phyloP scores from a whole-genome alignment of 2,797 vertebrate species.

The Catostomus latipinnis region DNA sequence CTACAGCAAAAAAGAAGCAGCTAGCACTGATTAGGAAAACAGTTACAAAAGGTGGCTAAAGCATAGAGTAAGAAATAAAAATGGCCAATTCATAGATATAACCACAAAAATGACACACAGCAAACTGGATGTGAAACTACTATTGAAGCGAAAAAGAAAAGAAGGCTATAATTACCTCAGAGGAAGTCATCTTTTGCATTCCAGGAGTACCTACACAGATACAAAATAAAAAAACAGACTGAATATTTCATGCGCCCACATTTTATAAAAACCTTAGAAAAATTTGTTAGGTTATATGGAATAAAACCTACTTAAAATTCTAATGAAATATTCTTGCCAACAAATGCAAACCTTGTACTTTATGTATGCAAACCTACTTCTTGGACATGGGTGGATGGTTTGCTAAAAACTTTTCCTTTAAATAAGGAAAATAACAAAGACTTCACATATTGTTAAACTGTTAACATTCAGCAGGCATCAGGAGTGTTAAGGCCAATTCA shows the following conservation, averaged over 20 bases:
- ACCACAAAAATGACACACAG: background rate
- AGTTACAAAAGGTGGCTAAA: background rate
- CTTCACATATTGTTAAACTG: no score
- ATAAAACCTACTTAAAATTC: background rate
- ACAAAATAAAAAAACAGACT: background rate
- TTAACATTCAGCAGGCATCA: no score
- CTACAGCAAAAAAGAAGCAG: background rate
- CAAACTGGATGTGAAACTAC: background rate
- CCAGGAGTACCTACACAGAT: constrained; percentile 67
- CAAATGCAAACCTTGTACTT: background rate
- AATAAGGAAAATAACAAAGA: no score
- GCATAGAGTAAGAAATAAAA: background rate
- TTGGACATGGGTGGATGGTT: background rate
- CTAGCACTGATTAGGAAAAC: background rate
- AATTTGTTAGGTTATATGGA: background rate
- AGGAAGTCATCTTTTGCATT: constrained; percentile 65
- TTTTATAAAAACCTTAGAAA: background rate
- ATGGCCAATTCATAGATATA: background rate
- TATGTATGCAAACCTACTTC: background rate
- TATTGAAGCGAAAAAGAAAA: background rate
- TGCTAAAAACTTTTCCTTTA: background rate
- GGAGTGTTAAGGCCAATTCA: no score
- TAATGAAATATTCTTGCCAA: background rate
- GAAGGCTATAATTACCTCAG: constrained; percentile 70
- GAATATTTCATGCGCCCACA: background rate